phyloP scores from a whole-genome alignment of 1,140 invertebrate genomes.

The Armadillidium nasatum region DNA sequence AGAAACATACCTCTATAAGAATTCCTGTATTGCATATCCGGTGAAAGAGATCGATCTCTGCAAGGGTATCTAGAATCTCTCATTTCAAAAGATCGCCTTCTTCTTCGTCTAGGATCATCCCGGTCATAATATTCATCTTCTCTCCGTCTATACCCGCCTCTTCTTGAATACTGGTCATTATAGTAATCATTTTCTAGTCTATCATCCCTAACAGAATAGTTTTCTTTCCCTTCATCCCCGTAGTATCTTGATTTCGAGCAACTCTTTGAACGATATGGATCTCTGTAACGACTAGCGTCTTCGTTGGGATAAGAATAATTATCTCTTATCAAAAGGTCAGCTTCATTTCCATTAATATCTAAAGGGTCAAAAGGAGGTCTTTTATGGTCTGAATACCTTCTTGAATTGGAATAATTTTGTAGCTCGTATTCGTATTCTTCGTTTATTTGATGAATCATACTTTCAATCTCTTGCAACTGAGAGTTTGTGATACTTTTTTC shows the following conservation, averaged over 20 bases:
- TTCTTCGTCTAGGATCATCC: not conserved
- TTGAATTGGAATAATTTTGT: not conserved
- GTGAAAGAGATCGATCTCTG: slow-evolving; percentile 1
- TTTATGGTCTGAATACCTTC: not conserved
- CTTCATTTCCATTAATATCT: slow-evolving; percentile 38
- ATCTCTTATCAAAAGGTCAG: slow-evolving; percentile 13
- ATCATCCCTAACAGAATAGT: slow-evolving; percentile 34
- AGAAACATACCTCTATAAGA: not conserved
- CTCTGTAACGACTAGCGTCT: slow-evolving; percentile 17
- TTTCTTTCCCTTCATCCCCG: not conserved
- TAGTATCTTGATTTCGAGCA: not conserved
- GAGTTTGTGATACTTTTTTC: slow-evolving; percentile 37
- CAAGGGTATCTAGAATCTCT: not conserved
- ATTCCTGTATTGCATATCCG: slow-evolving; percentile 1
- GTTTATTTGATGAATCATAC: slow-evolving; percentile 28
- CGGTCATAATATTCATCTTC: not conserved
- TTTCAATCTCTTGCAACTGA: slow-evolving; percentile 20
- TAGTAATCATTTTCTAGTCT: slow-evolving; percentile 4
- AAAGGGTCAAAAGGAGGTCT: slow-evolving; percentile 25
- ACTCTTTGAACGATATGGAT: slow-evolving; percentile 28
- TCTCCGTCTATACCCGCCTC: not conserved
- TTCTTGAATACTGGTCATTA: not conserved
- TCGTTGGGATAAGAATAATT: slow-evolving; percentile 19
- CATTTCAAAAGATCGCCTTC: not conserved
- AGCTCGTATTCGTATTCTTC: slow-evolving; percentile 17